phyloP scores from a whole-genome alignment of 1,140 invertebrate genomes.

The Steinernema khuongi region DNA sequence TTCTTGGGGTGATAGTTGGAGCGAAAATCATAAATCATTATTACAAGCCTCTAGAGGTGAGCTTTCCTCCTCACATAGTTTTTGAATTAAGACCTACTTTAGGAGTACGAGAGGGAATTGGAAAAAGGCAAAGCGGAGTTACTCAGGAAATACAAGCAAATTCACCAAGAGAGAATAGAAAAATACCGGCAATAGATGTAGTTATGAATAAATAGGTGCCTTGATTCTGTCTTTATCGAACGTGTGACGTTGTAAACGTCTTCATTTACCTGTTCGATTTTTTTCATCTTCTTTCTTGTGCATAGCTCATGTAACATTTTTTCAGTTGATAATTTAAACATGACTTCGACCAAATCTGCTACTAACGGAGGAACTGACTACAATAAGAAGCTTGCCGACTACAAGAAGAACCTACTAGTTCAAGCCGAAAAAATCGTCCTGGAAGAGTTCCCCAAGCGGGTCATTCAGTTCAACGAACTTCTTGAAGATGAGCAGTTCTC shows the following conservation, averaged over 20 bases:
- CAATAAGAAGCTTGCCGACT: neutral
- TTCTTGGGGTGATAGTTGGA: neutral
- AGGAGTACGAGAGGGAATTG: neutral
- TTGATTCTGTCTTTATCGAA: neutral
- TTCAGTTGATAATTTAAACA: neutral
- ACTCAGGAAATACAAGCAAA: neutral
- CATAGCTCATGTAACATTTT: neutral
- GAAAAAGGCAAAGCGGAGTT: neutral
- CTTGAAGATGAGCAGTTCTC: slow-evolving; percentile 19
- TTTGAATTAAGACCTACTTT: neutral
- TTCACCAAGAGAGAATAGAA: neutral
- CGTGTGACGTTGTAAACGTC: neutral
- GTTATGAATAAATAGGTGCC: neutral
- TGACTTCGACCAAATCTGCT: neutral
- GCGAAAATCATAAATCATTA: neutral
- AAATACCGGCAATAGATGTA: neutral
- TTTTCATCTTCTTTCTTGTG: neutral
- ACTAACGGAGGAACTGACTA: neutral
- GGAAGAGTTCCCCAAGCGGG: slow-evolving; percentile 33
- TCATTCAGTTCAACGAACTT: slow-evolving; percentile 32
- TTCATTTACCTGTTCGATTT: neutral
- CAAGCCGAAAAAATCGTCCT: slow-evolving; percentile 23
- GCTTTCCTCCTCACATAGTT: neutral
- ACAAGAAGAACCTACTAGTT: neutral
- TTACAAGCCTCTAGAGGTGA: neutral